These are phyloP conservation scores for Aphidoletes aphidimyza DNA, from an alignment of 2,888 invertebrate genomes.

Conservation along the genomic window DNA sequence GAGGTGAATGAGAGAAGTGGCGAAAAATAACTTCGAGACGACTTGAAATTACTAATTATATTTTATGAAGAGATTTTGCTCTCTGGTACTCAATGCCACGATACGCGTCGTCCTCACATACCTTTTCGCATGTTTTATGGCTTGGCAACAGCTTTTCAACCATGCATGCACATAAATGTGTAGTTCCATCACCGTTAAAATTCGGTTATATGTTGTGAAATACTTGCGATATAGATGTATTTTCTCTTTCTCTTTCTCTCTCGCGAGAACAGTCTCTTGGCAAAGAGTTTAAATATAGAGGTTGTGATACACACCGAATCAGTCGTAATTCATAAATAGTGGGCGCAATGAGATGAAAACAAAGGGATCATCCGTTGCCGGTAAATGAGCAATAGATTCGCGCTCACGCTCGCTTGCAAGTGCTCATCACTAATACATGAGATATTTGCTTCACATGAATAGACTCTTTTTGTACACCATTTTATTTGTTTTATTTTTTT, in stretches of 20 bases:
- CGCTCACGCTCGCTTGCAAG: no score
- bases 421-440: conserved; percentile 37
- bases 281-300: neutral
- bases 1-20: neutral
- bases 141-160: no score
- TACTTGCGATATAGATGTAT: neutral
- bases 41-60: conserved; percentile 36
- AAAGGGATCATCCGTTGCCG: neutral
- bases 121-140: neutral
- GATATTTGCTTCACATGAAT: neutral
- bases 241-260: no score
- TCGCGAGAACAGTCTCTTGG: neutral
- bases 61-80: conserved; percentile 30
- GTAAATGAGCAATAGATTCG: neutral
- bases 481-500: neutral
- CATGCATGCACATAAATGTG: no score
- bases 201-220: neutral
- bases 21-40: conserved; percentile 1
- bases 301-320: neutral
- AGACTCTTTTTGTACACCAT: neutral
- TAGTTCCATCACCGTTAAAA: conserved; percentile 22
- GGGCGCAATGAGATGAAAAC: neutral
- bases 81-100: neutral
- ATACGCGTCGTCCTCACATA: neutral
- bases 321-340: neutral